These are phyloP conservation scores for Rotaria socialis DNA, from an alignment of 2,888 invertebrate species.

Conservation along the genomic window DNA sequence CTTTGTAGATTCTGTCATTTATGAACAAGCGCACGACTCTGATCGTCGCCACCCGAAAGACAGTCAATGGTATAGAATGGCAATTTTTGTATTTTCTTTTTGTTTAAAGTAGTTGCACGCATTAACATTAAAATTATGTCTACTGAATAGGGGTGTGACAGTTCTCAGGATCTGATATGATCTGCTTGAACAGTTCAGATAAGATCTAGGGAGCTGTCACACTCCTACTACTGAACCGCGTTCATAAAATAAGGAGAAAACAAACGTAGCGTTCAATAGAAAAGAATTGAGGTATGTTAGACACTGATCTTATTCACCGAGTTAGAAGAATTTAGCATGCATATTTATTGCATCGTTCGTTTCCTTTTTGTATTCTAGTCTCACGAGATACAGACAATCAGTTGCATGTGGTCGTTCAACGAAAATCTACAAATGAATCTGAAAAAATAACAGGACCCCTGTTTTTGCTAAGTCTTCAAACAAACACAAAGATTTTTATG, in stretches of 20 bases:
- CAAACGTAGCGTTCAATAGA: neutral
- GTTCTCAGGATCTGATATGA: too few species aligned
- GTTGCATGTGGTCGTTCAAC: neutral
- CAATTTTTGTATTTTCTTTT: neutral
- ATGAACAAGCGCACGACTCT: neutral
- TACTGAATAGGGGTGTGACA: neutral
- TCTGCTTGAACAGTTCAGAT: too few species aligned
- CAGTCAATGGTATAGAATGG: neutral
- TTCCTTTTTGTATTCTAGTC: neutral
- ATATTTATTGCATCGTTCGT: neutral
- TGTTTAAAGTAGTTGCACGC: neutral
- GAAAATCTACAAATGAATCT: neutral
- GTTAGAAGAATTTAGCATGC: neutral
- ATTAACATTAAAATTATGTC: neutral
- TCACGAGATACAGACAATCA: neutral
- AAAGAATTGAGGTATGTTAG: neutral
- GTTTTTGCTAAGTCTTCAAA: neutral
- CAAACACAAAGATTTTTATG: neutral
- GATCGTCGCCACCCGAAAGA: neutral
- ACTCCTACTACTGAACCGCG: neutral
- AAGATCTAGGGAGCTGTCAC: too few species aligned
- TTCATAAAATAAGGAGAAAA: neutral
- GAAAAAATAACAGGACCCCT: neutral
- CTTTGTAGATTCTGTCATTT: neutral
- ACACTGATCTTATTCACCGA: neutral